A percentile compares a stretch with the other conserved stretches of the same genome.
phyloP scores from a whole-genome alignment of 1,140 invertebrate species.

The Aleiodes sp. region DNA sequence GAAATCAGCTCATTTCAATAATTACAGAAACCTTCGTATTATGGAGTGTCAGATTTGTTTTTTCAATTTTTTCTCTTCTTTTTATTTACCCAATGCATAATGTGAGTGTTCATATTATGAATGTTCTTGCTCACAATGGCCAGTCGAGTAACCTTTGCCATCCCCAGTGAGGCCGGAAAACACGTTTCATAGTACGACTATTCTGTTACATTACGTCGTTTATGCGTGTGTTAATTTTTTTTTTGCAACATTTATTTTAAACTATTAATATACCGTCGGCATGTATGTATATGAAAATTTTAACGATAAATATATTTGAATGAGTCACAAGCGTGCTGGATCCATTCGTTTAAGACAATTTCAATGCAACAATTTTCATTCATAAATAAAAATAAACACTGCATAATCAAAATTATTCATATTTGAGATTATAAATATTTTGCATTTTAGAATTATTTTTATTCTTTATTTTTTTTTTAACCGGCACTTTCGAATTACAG shows the following conservation, averaged over 20 bases:
- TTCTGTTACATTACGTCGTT: constrained; percentile 4
- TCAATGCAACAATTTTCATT: background rate
- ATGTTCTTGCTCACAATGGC: background rate
- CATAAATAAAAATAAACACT: background rate
- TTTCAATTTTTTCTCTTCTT: too few species aligned
- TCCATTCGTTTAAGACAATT: constrained; percentile 18
- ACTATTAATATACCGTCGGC: background rate
- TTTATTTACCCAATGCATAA: too few species aligned
- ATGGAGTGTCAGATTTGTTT: too few species aligned
- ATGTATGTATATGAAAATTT: background rate
- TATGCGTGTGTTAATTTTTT: constrained; percentile 3
- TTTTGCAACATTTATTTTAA: background rate
- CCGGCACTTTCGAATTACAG: background rate
- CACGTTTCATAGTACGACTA: background rate
- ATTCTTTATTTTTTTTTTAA: background rate
- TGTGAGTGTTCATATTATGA: background rate
- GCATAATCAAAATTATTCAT: too few species aligned
- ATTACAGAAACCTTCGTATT: too few species aligned
- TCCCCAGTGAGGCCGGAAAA: background rate
- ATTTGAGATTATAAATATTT: too few species aligned
- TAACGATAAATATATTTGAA: background rate
- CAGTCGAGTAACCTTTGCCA: constrained; percentile 21
- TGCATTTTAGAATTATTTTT: background rate
- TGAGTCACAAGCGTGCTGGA: background rate
- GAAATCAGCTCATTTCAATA: too few species aligned